These are phyloP conservation scores for Diuraphis noxia DNA, from an alignment of 1,140 invertebrate genomes.

Conservation along the genomic window DNA sequence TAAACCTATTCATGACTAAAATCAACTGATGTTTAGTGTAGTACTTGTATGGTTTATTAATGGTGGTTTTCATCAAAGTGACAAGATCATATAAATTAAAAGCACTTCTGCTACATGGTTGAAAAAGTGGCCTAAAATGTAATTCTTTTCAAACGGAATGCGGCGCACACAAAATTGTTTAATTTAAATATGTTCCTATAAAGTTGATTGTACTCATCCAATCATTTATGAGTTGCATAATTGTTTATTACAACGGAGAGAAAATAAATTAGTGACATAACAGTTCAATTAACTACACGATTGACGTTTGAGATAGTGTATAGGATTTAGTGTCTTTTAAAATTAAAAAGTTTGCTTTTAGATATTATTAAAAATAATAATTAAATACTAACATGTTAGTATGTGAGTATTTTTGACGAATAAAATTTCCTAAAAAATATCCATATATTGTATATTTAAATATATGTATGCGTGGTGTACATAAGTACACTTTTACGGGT, in stretches of 20 bases:
- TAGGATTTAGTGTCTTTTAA: not conserved
- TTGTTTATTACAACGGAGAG: not conserved
- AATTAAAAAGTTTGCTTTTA: not conserved
- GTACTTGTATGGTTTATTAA: not conserved
- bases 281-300: constrained; percentile 17
- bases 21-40: not conserved
- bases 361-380: not conserved
- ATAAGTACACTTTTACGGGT: not conserved
- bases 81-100: constrained; percentile 12
- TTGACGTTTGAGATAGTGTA: not conserved
- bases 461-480: not conserved
- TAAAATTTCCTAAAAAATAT: not conserved
- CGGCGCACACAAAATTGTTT: not conserved
- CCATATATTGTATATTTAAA: not conserved
- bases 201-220: not conserved
- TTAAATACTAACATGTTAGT: not conserved
- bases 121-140: constrained; percentile 13
- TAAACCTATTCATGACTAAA: not conserved
- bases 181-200: constrained; percentile 26
- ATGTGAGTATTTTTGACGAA: not conserved
- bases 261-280: constrained; percentile 17
- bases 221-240: not conserved
- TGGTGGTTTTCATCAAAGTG: not conserved
- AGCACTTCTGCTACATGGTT: not conserved
- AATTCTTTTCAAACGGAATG: not conserved